Evolutionary conservation across 2,888 invertebrate species (phyloP).

Genomic region (Cistogaster globosa): DNA sequence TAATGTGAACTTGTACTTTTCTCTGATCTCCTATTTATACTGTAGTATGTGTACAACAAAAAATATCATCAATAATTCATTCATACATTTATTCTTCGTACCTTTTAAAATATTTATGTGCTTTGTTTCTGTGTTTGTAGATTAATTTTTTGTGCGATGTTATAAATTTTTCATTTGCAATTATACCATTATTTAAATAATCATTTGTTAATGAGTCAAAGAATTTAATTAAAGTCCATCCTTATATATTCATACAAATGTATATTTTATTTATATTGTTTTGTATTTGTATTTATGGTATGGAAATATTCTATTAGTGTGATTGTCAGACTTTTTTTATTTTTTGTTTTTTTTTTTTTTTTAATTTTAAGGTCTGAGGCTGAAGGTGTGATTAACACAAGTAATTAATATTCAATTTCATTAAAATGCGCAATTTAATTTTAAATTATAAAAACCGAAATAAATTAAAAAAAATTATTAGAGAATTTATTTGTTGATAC

Average conservation of each 20-base stretch:
- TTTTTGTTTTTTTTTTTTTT: too few species aligned
- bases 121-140: too few species aligned
- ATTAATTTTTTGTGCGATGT: not conserved
- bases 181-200: conserved; percentile 61
- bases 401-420: conserved; percentile 54
- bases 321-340: too few species aligned
- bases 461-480: not conserved
- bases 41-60: too few species aligned
- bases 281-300: too few species aligned
- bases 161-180: conserved; percentile 50
- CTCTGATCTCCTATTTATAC: too few species aligned
- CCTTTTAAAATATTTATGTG: conserved; percentile 14
- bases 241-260: too few species aligned
- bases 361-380: too few species aligned
- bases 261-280: too few species aligned
- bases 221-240: conserved; percentile 54
- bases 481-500: not conserved
- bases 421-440: conserved; percentile 33
- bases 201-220: conserved; percentile 65
- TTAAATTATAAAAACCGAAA: not conserved
- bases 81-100: not conserved
- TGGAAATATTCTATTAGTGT: too few species aligned
- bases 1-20: too few species aligned
- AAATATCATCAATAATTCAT: too few species aligned
- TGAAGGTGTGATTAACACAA: conserved; percentile 40